Base-by-base conservation (phyloP, 2,888 invertebrate species). In the Atherix ibis region DNA sequence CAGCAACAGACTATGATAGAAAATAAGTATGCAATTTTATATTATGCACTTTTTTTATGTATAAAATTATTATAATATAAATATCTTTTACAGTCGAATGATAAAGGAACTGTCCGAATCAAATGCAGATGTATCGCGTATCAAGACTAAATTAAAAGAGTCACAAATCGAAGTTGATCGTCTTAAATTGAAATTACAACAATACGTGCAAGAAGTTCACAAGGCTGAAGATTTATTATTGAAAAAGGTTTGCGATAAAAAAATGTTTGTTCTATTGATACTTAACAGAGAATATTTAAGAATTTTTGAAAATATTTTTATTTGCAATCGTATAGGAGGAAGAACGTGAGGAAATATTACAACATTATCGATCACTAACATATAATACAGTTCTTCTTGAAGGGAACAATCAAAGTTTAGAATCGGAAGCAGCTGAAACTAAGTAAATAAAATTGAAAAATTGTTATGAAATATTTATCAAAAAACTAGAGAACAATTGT, bases 181-280 rank as follows among this genome's bases (percentile, higher is more conserved):
- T 45, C 60, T 84, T 41, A 82, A 78, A 52, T 68, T 72, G 40
- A 81, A 84, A 51, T 57, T 84, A 39, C 81, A 82, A 49, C 78
- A 81, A 48, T 85, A 85, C 60, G 81, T 84, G 4, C 71, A 73
- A 46, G 82, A 84, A 65, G 76, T 85, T 12, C 74, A 79, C 49
- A 67, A 79, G 46, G 77, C 78, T 40, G 83, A 84, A 56, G 82
- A 84, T 47, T 58, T 82, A 37, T 64, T 84, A 18, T 69, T 74
- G 37, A 67, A 74, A 44, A 76, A 76, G 62, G 75, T 73, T n/a
- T n/a, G n/a, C n/a, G n/a, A n/a, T n/a, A n/a, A n/a, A 46, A 38
- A 30, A 25, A n/a, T n/a, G n/a, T 31, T 34, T 24, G n/a, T n/a
- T n/a, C n/a, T n/a, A n/a, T n/a, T n/a, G n/a, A n/a, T n/a, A n/a